Percentiles rank a stretch among this genome's conserved stretches.
phyloP scores from a whole-genome alignment of 2,888 invertebrate genomes.

The Pyrrhia umbra region DNA sequence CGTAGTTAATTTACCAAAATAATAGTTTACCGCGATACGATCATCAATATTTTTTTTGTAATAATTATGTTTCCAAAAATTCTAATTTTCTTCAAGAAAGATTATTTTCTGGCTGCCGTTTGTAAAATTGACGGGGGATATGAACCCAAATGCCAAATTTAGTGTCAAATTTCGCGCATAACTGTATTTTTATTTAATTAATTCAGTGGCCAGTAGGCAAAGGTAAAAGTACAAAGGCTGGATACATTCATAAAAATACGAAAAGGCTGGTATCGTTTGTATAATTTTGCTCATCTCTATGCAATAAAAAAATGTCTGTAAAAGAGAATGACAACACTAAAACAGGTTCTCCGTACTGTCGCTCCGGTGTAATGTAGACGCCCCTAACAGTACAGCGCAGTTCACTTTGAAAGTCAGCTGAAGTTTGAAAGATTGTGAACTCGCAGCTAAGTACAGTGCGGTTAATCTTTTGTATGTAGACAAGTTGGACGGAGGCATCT shows the following conservation, averaged over 20 bases:
- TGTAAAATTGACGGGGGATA: slow-evolving; percentile 9
- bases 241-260: no score
- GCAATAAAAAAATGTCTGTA: neutral
- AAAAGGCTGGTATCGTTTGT: no score
- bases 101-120: no score
- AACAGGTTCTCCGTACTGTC: neutral
- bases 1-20: slow-evolving; percentile 28
- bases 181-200: no score
- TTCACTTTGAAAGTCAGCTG: slow-evolving; percentile 19
- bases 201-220: no score
- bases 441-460: slow-evolving; percentile 17
- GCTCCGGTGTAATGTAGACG: neutral
- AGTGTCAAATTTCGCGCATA: no score
- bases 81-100: neutral
- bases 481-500: slow-evolving; percentile 9
- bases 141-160: neutral
- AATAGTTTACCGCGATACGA: slow-evolving; percentile 22
- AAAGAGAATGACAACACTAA: no score
- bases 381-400: neutral
- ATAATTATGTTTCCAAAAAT: slow-evolving; percentile 6
- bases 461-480: slow-evolving; percentile 45
- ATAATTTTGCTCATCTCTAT: no score
- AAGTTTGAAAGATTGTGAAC: slow-evolving; percentile 36
- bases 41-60: slow-evolving; percentile 7
- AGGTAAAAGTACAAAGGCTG: no score